Percentiles rank a stretch among this genome's conserved stretches.
phyloP scores from a whole-genome alignment of 2,797 vertebrate genomes.

The Pelodytes ibericus region DNA sequence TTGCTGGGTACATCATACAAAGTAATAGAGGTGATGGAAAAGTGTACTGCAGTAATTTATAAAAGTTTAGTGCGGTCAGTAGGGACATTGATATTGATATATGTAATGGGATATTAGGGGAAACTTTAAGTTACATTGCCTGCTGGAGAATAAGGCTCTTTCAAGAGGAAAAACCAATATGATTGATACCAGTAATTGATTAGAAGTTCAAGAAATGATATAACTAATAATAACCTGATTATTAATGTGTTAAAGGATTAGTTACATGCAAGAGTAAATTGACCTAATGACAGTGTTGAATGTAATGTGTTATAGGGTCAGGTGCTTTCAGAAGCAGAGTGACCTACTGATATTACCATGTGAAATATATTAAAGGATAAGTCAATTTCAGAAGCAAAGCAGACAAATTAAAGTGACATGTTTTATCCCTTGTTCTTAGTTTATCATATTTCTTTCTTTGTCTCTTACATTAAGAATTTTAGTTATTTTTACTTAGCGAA shows the following conservation, averaged over 20 bases:
- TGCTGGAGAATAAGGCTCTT: not conserved
- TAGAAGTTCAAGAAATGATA: too few relatives aligned
- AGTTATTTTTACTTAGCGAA: too few relatives aligned
- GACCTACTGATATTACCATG: not conserved
- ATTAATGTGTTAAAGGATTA: not conserved
- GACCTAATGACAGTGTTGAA: not conserved
- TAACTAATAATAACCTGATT: not conserved
- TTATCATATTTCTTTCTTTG: too few relatives aligned
- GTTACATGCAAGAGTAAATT: not conserved
- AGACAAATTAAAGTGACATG: too few relatives aligned
- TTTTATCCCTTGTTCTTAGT: too few relatives aligned
- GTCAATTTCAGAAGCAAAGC: too few relatives aligned
- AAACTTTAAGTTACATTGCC: not conserved
- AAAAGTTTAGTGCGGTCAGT: not conserved
- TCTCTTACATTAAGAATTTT: too few relatives aligned
- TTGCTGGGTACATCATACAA: slow-evolving; percentile 42
- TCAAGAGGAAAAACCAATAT: not conserved
- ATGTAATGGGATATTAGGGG: not conserved
- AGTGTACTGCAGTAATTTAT: not conserved
- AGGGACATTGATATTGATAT: not conserved
- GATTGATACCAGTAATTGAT: not conserved
- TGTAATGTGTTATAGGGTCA: not conserved
- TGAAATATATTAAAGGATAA: too few relatives aligned
- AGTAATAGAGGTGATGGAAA: slow-evolving; percentile 39
- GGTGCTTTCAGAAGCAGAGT: not conserved